Evolutionary conservation across 2,888 invertebrate species (phyloP), one percentile per base, ranked within the genome.

Genomic region (Herminia tarsipennalis): DNA sequence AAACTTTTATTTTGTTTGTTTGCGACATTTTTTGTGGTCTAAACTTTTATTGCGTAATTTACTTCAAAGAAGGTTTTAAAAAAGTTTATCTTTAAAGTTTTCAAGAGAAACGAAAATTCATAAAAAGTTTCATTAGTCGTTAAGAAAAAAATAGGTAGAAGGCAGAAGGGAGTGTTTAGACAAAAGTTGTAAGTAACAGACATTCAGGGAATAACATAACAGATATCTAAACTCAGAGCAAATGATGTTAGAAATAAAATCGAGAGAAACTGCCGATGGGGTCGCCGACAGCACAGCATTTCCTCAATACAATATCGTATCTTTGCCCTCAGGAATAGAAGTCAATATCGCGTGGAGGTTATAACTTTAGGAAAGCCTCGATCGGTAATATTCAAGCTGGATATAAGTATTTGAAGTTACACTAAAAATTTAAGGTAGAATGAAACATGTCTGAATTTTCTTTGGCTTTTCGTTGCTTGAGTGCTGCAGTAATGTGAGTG

Each of bases 351-450:
- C 28, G 18, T 40, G 32, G 2, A 24, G 2, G 3, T 9, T 5
- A 6, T 4, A 46, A 21, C 34, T 35, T 30, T 49, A 41, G 20
- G 35, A 48, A 46, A 41, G 38, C 21, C 16, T 37, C 27, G 20
- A 50, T 64, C 29, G 32, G 22, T 51, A 47, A 60, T 55, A 56
- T 35, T 36, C 38, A 44, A 41, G 38, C 33, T 40, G 35, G 45
- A 46, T 43, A 45, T 59, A 54, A 53, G 60, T 46, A 54, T 46
- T 55, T 35, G 55, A 60, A 45, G 44, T 60, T 45, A 47, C 24
- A 60, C 51, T 61, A 60, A 61, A 60, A 55, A 48, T 59, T 55
- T 51, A 61, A 64, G 60, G 42, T 47, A 34, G 29, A 34, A 44
- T 60, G 46, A 45, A 55, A 38, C 46, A 45, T 47, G 30, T 5